A percentile compares a stretch with the other conserved stretches of the same genome.
phyloP scores from a whole-genome alignment of 2,888 invertebrate genomes.

The Ennomos erosarius region DNA sequence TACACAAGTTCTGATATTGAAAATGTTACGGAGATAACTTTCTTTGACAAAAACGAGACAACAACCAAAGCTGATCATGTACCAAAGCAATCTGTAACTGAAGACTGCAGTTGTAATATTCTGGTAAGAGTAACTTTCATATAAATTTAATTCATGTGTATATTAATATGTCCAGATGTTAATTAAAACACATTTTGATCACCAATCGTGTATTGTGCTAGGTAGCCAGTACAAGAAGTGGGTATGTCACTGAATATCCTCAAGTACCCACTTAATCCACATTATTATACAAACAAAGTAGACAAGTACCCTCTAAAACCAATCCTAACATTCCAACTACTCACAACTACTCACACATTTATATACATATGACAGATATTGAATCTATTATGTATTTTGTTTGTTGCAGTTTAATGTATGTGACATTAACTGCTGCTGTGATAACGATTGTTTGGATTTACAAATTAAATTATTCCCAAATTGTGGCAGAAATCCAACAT shows the following conservation, averaged over 20 bases:
- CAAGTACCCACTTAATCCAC: too few relatives aligned
- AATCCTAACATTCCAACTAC: too few relatives aligned
- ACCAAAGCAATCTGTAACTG: slow-evolving; percentile 50
- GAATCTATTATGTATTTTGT: slow-evolving; percentile 25
- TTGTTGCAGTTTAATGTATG: slow-evolving; percentile 85
- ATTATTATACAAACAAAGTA: too few relatives aligned
- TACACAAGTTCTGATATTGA: slow-evolving; percentile 62
- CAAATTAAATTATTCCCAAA: slow-evolving; percentile 85
- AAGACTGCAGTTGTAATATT: slow-evolving; percentile 68
- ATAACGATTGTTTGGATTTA: slow-evolving; percentile 87
- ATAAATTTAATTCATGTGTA: neutral
- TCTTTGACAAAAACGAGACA: slow-evolving; percentile 61
- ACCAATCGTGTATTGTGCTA: too few relatives aligned
- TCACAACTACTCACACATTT: too few relatives aligned
- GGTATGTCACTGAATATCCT: too few relatives aligned
- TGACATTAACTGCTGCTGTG: slow-evolving; percentile 95
- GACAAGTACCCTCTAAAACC: too few relatives aligned
- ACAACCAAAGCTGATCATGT: slow-evolving; percentile 45
- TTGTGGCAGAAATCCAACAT: slow-evolving; percentile 72
- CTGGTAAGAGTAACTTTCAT: slow-evolving; percentile 55
- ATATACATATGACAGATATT: too few relatives aligned
- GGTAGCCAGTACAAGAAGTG: too few relatives aligned
- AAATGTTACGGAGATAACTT: slow-evolving; percentile 71
- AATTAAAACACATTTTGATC: too few relatives aligned
- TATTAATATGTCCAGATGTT: too few relatives aligned